Evolutionary conservation across 2,888 invertebrate genomes (phyloP), one percentile per base, ranked within the genome.

Genomic region (Caenorhabditis wallacei): DNA sequence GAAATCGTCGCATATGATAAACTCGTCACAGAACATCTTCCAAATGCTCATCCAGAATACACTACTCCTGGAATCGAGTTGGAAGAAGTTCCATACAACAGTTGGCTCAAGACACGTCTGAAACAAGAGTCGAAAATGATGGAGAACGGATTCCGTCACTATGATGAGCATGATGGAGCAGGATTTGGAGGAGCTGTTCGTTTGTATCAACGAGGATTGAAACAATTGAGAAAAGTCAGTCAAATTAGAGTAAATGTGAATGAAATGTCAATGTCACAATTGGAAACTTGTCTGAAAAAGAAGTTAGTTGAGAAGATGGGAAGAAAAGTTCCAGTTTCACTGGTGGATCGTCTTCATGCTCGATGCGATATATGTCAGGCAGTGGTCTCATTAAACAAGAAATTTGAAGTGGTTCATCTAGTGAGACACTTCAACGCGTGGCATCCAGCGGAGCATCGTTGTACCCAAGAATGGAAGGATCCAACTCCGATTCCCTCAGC

Each of bases 371-470:
- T 90, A 54, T 91, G 91, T 79, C 84, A 87, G 37, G 86, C 91
- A 7, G 87, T 90, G 35, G 85, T 91, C 8, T 91, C 91, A 10
- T 72, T 91, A 61, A 91, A 91, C 75, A 90, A 89, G 75, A 92
- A 92, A 71, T 91, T 92, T 63, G 91, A 91, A 79, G 85, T 87
- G 16, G 84, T 90, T 3, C 91, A 91, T 69, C 74, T 91, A 20
- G 90, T 91, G 3, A 87, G 91, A 2, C 91, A 91, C 75, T 91
- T 91, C 84, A 91, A 92, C 78, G 91, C 91, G 10, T 91, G 91
- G 91, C 91, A 91, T 80, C 91, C 91, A 16, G 83, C 89, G 8
- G 82, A 87, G 8, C 91, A 91, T 87, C 88, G 89, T 24, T 91
- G 91, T 70, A 76, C 89, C n/a, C 90, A 90, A 24, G 84, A 85